These are phyloP conservation scores for Drosophila lacicola DNA, from an alignment of 2,888 invertebrate genomes.

Conservation along the genomic window DNA sequence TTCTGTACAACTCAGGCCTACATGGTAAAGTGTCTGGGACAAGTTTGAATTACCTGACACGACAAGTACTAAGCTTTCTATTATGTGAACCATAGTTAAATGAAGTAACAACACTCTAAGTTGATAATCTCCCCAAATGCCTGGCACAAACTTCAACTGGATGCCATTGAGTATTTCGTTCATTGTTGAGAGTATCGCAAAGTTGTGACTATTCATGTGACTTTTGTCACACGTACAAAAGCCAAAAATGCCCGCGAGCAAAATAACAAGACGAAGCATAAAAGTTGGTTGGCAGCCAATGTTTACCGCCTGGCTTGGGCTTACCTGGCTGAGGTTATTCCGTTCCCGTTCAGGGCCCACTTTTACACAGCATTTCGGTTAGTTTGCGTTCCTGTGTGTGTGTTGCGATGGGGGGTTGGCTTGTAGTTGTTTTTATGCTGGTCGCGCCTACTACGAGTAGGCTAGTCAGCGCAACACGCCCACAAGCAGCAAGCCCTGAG, in stretches of 20 bases:
- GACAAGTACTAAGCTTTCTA: background rate
- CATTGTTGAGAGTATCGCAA: constrained; percentile 27
- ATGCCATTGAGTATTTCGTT: background rate
- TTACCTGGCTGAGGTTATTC: constrained; percentile 9
- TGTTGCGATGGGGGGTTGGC: too few species aligned
- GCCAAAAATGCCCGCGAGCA: constrained; percentile 22
- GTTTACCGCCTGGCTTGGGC: constrained; percentile 33
- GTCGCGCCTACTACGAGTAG: constrained; percentile 5
- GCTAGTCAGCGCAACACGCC: constrained; percentile 9
- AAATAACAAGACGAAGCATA: constrained; percentile 17
- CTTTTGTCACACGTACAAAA: constrained; percentile 34
- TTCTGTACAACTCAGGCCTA: background rate
- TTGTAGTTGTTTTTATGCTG: background rate
- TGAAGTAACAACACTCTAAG: background rate
- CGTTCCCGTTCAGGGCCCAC: background rate
- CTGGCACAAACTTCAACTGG: background rate
- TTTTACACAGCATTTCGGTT: constrained; percentile 28
- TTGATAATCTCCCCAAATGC: background rate
- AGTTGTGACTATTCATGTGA: constrained; percentile 19
- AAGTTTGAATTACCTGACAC: background rate
- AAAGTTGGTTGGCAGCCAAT: constrained; percentile 30
- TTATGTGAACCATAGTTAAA: background rate
- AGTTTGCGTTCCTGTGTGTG: constrained; percentile 11
- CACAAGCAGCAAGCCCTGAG: background rate
- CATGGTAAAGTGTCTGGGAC: background rate